These are phyloP conservation scores for Mesorhabditis belari DNA, from an alignment of 2,888 invertebrate genomes.

Conservation along the genomic window DNA sequence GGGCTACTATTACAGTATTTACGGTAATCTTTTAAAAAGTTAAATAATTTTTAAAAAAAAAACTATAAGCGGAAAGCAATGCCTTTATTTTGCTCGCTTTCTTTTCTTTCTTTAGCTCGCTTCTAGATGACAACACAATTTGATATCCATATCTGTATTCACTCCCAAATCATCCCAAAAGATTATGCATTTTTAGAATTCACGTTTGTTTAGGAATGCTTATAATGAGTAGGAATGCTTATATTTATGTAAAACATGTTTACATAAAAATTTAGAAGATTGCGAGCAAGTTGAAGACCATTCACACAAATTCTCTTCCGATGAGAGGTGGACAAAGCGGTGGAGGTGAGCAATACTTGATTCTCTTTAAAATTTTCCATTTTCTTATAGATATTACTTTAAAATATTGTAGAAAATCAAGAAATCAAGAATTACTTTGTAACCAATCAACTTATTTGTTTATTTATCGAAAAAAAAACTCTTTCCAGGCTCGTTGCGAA, in stretches of 20 bases:
- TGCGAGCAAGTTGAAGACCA: conserved; percentile 43
- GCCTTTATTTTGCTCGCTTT: neutral
- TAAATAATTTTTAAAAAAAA: no score
- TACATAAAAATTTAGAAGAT: conserved; percentile 32
- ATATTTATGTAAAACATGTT: neutral
- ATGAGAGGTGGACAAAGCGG: conserved; percentile 17
- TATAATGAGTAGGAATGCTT: neutral
- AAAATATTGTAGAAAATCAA: no score
- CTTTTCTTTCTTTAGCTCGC: no score
- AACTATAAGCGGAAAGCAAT: no score
- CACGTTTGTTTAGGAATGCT: neutral
- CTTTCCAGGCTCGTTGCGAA: conserved; percentile 40
- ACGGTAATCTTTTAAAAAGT: no score
- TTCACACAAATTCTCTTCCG: conserved; percentile 45
- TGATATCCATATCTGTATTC: neutral
- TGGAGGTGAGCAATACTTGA: conserved; percentile 7
- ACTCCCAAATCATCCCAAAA: neutral
- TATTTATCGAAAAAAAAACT: no score
- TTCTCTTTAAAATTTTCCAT: neutral
- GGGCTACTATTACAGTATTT: no score
- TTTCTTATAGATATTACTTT: no score
- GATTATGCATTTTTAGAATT: no score
- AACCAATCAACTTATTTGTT: no score
- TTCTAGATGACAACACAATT: no score
- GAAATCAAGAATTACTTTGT: no score